phyloP scores from a whole-genome alignment of 2,113 vertebrate genomes.

The Edolisoma coerulescens region DNA sequence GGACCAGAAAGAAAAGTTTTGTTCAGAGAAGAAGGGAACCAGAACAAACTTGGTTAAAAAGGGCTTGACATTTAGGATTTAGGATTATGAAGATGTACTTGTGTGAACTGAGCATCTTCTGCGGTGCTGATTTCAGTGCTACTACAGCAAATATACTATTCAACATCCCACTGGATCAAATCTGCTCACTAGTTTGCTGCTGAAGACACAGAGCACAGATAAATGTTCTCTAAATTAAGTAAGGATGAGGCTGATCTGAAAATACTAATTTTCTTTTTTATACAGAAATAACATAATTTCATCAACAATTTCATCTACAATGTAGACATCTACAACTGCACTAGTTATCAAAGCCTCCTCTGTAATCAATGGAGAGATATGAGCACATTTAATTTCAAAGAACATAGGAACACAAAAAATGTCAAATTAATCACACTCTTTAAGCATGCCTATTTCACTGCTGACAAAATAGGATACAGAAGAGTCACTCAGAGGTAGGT shows the following conservation, averaged over 20 bases:
- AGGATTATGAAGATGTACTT: not conserved
- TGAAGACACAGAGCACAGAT: not conserved
- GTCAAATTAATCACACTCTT: not conserved
- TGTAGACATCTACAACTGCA: rapidly evolving
- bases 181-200: not conserved
- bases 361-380: not conserved
- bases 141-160: not conserved
- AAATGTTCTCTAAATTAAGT: not conserved
- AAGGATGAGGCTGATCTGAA: not conserved
- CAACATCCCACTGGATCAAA: not conserved
- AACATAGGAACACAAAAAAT: not conserved
- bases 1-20: not conserved
- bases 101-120: not conserved
- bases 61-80: not conserved
- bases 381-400: not conserved
- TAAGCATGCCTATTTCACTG: not conserved
- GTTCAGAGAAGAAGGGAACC: not conserved
- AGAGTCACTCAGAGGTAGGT: not conserved
- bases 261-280: not conserved
- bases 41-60: not conserved
- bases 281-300: not conserved
- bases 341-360: not conserved
- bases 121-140: not conserved
- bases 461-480: not conserved
- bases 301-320: not conserved